Percentiles rank a stretch among this genome's conserved stretches.
Conservation (phyloP, 2,888 invertebrate species). For the Drosophila sordidula region DNA sequence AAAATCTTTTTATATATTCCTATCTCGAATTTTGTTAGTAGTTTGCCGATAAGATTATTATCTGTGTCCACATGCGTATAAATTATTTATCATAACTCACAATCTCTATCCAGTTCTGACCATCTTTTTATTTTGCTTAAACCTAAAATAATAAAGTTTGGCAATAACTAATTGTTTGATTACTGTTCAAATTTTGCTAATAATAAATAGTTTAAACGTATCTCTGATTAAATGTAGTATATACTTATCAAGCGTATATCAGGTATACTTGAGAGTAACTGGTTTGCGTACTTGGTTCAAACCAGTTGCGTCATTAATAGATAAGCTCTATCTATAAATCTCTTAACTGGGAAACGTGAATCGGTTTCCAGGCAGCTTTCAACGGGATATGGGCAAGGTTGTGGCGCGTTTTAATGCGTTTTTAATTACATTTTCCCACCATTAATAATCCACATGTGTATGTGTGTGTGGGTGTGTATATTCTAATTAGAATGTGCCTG, state of each 20-base stretch:
- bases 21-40: neutral
- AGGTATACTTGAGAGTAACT: constrained; percentile 38
- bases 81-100: neutral
- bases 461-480: constrained; percentile 15
- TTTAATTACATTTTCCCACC: constrained; percentile 50
- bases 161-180: constrained; percentile 7
- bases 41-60: neutral
- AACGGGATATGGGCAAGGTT: constrained; percentile 56
- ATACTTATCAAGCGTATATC: constrained; percentile 4
- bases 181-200: constrained; percentile 7
- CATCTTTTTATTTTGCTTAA: neutral
- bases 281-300: constrained; percentile 53
- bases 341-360: neutral
- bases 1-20: no score
- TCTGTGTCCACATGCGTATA: neutral
- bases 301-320: constrained; percentile 57
- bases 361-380: constrained; percentile 17
- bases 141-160: neutral
- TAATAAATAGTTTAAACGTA: constrained; percentile 18
- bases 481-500: constrained; percentile 58
- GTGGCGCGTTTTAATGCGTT: constrained; percentile 30
- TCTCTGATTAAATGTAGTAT: constrained; percentile 1
- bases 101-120: neutral
- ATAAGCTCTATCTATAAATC: constrained; percentile 38
- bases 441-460: constrained; percentile 18